A percentile compares a stretch with the other conserved stretches of the same genome.
Conservation (phyloP, 2,888 invertebrate genomes). For the Entomobrya multifasciata region DNA sequence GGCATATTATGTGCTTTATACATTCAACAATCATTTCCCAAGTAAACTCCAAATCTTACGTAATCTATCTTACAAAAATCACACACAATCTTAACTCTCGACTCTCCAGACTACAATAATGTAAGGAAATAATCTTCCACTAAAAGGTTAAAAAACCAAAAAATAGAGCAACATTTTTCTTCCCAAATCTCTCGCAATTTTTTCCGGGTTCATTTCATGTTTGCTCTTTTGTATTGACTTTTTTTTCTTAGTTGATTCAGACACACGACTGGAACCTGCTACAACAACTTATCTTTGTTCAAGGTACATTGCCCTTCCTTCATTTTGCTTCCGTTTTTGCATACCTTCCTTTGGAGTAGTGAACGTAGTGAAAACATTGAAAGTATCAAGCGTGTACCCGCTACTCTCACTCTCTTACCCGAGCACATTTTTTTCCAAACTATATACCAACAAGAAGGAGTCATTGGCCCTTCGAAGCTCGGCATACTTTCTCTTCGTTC, state of each 20-base stretch:
- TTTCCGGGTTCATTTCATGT: slow-evolving; percentile 64
- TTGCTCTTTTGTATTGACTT: slow-evolving; percentile 49
- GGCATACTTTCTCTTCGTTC: slow-evolving; percentile 23
- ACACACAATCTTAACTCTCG: too few species aligned
- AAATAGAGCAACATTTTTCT: slow-evolving; percentile 1
- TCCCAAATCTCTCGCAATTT: slow-evolving; percentile 40
- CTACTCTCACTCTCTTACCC: too few species aligned
- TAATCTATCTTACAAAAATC: too few species aligned
- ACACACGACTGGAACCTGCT: slow-evolving; percentile 22
- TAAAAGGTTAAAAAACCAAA: too few species aligned
- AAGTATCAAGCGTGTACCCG: background rate
- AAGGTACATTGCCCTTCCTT: slow-evolving; percentile 70
- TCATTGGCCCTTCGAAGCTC: slow-evolving; percentile 60
- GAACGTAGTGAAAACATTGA: background rate
- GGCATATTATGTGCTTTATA: too few species aligned
- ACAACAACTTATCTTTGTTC: slow-evolving; percentile 48
- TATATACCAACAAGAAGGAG: slow-evolving; percentile 23
- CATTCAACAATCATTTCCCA: too few species aligned
- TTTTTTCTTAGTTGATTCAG: slow-evolving; percentile 8
- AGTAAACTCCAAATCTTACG: too few species aligned
- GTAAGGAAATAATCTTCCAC: too few species aligned
- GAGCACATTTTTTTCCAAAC: too few species aligned
- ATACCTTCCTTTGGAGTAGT: slow-evolving; percentile 11
- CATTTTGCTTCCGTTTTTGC: slow-evolving; percentile 47
- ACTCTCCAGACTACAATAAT: too few species aligned